Base-by-base conservation (phyloP, 2,797 vertebrate genomes). In the Halcyon badia region DNA sequence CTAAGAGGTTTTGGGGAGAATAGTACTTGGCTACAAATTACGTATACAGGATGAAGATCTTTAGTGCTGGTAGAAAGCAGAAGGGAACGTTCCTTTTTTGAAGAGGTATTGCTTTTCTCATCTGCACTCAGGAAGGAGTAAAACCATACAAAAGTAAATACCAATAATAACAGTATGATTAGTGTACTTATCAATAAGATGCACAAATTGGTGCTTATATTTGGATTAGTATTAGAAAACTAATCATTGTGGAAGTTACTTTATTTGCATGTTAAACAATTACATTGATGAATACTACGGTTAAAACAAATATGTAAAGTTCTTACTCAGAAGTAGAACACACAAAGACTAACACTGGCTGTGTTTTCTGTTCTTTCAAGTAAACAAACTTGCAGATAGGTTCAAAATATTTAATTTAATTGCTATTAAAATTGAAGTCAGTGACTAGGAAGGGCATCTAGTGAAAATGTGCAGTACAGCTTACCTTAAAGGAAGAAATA, bases 401-500 rank as follows among this genome's bases (percentile, higher is more conserved):
- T 95, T 93, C 24, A 80, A 87, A 93, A 48, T 70, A 42, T 49
- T 92, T 83, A 11, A 60, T 73, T 71, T 94, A 68, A 94, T 97
- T 92, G 70, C 71, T 73, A 39, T 75, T 92, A 21, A 89, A 94
- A 93, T 83, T 24, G 10, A 96, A 90, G 5, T 52, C 62, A 44
- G 51, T 81, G 54, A 25, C 28, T 76, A 75, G 79, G 84, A 88
- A 60, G 44, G 57, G 37, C 61, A 81, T 54, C 68, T 88, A 79
- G n/a, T 80, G 56, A 70, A 95, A 95, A 94, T 12, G 9, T 57
- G 28, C 41, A 44, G 33, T 37, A 4, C 61, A 71, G 11, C 46
- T 89, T 95, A 72, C 31, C 8, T 52, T 66, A 83, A 94, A 96
- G 46, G 70, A 94, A 95, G 82, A 94, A 90, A 96, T 93, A 96